Base-by-base conservation (phyloP, 2,797 vertebrate genomes). In the Phoxinus dragarum region DNA sequence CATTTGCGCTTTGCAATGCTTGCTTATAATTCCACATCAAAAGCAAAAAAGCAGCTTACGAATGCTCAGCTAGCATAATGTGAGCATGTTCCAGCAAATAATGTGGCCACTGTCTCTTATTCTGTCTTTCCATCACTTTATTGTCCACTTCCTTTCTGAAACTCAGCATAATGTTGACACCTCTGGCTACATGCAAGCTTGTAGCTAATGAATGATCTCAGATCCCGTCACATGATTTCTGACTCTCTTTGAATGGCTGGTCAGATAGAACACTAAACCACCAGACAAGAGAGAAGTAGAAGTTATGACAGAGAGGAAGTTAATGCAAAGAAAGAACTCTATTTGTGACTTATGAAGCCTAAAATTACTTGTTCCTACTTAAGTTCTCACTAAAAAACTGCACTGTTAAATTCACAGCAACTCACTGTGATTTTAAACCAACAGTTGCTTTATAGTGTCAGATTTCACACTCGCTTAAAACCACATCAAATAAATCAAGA, bases 81-180 rank as follows among this genome's bases (percentile, higher is more conserved):
- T 66, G 54, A 84, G 68, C 81, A 71, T 16, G 44, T 36, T 47
- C 38, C 19, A 79, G 42, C 61, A 81, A 82, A 68, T 81, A 87
- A 71, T 14, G 61, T 64, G 80, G 38, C 73, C 68, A 54, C 77
- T 54, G 34, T 84, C 49, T 84, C n/a, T 82, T 9, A 31, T 42
- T 81, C 77, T 47, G 27, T 64, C 68, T 61, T 84, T 87, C 76
- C 83, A 84, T 85, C 80, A 75, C 54, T 82, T 72, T 80, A 56
- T 27, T 73, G 66, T 85, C 87, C 86, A 86, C 68, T 84, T 90
- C 86, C 87, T 84, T 80, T 87, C 47, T 38, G 72, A 84, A 88
- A 84, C 68, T 49, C 84, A 73, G 67, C 67, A 84, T 71, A 38
- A 61, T 14, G 21, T 47, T 38, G 54, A 85, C 77, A 85, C 69